Conservation (phyloP, 2,797 vertebrate species). For the Argya squamiceps region DNA sequence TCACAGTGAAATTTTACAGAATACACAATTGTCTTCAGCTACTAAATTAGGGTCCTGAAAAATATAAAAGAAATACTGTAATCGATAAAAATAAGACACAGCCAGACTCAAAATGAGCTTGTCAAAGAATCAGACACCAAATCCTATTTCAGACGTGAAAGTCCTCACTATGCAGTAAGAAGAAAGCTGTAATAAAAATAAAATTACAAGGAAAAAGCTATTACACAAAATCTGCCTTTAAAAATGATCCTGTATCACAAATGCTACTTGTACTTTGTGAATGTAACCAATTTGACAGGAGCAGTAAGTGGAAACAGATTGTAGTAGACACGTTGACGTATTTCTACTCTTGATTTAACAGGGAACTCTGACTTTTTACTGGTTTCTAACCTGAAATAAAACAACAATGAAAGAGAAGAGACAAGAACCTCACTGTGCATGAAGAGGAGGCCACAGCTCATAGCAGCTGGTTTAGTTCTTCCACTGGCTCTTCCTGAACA, state of each 20-base stretch:
- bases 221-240: slow-evolving; percentile 8
- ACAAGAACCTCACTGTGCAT: background rate
- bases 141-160: background rate
- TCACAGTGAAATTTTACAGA: background rate
- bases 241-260: background rate
- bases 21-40: background rate
- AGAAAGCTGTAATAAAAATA: background rate
- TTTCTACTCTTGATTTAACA: slow-evolving; percentile 27
- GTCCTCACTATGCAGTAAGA: background rate
- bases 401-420: background rate
- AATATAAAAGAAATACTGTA: background rate
- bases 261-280: background rate
- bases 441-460: background rate
- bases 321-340: background rate
- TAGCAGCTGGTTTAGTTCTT: background rate
- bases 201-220: background rate
- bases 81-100: background rate
- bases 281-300: slow-evolving; percentile 18
- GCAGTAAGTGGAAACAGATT: slow-evolving; percentile 30
- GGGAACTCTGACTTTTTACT: background rate
- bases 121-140: background rate
- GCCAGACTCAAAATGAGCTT: background rate
- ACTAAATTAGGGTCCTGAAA: background rate
- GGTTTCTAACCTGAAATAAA: background rate
- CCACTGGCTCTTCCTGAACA: background rate